Evolutionary conservation across 2,797 vertebrate genomes (phyloP).

Genomic region (Acrossocheilus fasciatus): DNA sequence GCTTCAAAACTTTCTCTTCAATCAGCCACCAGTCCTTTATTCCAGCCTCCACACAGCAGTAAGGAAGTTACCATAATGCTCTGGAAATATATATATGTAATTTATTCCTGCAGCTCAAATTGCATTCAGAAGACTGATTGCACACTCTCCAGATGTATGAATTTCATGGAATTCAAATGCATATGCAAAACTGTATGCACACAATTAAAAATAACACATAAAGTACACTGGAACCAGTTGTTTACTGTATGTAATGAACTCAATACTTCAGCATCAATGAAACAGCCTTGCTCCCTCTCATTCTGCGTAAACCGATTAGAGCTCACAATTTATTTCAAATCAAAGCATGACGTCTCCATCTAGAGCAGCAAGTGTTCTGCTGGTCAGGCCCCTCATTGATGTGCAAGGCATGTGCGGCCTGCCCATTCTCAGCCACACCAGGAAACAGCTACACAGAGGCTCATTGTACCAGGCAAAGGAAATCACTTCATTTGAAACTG

Average conservation of each 20-base stretch:
- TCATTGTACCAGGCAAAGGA: slow-evolving; percentile 82
- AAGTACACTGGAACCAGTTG: slow-evolving; percentile 19
- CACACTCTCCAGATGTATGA: neutral
- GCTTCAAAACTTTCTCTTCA: slow-evolving; percentile 52
- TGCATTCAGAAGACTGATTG: neutral
- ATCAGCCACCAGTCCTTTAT: slow-evolving; percentile 41
- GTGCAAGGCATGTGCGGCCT: slow-evolving; percentile 64
- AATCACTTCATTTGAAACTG: slow-evolving; percentile 79
- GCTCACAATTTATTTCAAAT: slow-evolving; percentile 58
- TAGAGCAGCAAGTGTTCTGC: slow-evolving; percentile 57
- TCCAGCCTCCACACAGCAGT: slow-evolving; percentile 9
- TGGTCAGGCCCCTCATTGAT: slow-evolving; percentile 62
- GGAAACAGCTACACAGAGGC: slow-evolving; percentile 74
- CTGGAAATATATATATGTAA: slow-evolving; percentile 17
- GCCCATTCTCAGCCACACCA: slow-evolving; percentile 62
- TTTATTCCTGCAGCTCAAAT: neutral
- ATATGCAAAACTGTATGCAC: neutral
- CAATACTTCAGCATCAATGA: slow-evolving; percentile 44
- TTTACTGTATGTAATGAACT: slow-evolving; percentile 26
- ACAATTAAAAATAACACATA: neutral
- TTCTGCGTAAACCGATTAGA: slow-evolving; percentile 54
- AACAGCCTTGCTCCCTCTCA: slow-evolving; percentile 40
- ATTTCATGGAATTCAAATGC: slow-evolving; percentile 1
- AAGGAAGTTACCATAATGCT: slow-evolving; percentile 14
- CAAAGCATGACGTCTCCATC: slow-evolving; percentile 57